phyloP scores from a whole-genome alignment of 1,140 invertebrate species.

The Druon quercuslanigerum region DNA sequence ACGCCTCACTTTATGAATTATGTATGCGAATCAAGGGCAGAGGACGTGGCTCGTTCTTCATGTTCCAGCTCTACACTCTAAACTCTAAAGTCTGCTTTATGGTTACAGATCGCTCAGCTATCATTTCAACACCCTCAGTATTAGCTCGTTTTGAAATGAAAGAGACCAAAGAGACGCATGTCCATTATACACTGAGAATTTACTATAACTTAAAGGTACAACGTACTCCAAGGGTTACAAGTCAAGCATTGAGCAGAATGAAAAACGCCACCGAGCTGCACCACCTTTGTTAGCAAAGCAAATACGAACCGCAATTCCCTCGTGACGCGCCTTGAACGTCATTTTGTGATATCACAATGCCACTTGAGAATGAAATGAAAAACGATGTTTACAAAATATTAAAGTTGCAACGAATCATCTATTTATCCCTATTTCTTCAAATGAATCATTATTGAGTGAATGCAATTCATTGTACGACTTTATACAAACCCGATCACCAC shows the following conservation, averaged over 20 bases:
- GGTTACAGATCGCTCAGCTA: conserved; percentile 55
- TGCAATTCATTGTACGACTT: too few relatives aligned
- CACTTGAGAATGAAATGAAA: conserved; percentile 10
- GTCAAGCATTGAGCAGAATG: neutral
- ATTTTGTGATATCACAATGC: neutral
- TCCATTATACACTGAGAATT: neutral
- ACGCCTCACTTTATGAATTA: conserved; percentile 69
- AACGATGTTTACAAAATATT: neutral
- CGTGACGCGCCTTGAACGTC: conserved; percentile 10
- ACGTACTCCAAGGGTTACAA: neutral
- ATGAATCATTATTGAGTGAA: neutral
- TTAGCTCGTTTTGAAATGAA: neutral
- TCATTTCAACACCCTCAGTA: conserved; percentile 46
- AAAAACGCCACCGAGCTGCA: conserved; percentile 14
- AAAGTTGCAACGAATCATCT: neutral
- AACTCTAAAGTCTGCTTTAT: conserved; percentile 53
- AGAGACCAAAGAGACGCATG: neutral
- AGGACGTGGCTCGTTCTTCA: conserved; percentile 59
- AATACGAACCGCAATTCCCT: conserved; percentile 19
- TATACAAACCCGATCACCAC: too few relatives aligned
- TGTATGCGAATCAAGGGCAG: conserved; percentile 61
- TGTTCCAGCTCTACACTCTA: conserved; percentile 49
- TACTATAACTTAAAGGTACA: neutral
- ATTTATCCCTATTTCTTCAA: neutral
- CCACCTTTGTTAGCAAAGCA: conserved; percentile 13